Evolutionary conservation across 1,140 invertebrate species (phyloP).

Genomic region (Bombus difficillimus): DNA sequence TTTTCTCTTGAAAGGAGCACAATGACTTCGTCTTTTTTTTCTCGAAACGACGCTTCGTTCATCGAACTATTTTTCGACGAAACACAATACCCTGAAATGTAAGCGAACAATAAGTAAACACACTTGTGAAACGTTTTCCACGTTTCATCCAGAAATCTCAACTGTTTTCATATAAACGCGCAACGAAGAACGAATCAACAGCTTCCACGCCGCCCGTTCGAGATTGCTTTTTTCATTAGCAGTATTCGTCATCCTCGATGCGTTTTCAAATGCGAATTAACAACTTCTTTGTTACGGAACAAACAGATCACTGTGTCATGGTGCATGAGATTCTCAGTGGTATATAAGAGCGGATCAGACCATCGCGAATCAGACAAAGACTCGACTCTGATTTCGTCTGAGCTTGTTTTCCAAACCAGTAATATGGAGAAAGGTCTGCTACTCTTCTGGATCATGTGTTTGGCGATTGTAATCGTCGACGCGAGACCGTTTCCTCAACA

Average conservation of each 20-base stretch:
- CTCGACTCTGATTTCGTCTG: constrained; percentile 16
- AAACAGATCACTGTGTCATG: not conserved
- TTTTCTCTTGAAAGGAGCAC: not conserved
- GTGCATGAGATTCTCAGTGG: not conserved
- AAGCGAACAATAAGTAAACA: not conserved
- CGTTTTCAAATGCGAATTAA: constrained; percentile 44
- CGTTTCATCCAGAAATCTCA: not conserved
- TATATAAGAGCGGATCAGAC: constrained; percentile 47
- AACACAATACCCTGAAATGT: not conserved
- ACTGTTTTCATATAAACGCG: constrained; percentile 5
- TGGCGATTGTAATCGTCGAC: constrained; percentile 4
- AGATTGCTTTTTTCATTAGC: constrained; percentile 49
- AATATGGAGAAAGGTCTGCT: constrained; percentile 7
- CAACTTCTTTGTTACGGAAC: constrained; percentile 24
- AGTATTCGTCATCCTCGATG: constrained; percentile 30
- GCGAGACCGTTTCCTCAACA: constrained; percentile 28
- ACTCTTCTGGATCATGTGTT: constrained; percentile 9
- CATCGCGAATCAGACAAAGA: constrained; percentile 32
- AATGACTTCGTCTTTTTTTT: not conserved
- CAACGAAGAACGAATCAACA: not conserved
- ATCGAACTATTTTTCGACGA: not conserved
- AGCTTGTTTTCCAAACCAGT: not conserved
- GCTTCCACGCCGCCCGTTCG: not conserved
- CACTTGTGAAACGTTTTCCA: not conserved
- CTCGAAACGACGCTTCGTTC: not conserved